Evolutionary conservation across 1,140 invertebrate genomes (phyloP), one percentile per base, ranked within the genome.

Genomic region (Wasmannia auropunctata): DNA sequence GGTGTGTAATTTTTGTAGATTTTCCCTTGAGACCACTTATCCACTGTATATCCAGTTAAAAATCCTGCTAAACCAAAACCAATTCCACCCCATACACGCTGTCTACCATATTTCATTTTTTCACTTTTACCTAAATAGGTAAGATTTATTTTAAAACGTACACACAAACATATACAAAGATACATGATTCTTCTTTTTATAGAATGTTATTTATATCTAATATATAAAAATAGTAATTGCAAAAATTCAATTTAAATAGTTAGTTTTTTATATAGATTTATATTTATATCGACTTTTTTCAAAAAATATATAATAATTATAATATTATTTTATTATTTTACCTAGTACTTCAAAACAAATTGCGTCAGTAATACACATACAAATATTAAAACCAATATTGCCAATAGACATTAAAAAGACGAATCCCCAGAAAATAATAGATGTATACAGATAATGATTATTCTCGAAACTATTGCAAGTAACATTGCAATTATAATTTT

Each of bases 261-360:
- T n/a, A n/a, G n/a, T n/a, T n/a, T 22, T 83, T 75, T 49, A 67
- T 67, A 28, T 40, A n/a, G n/a, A n/a, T n/a, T 19, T 54, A 54
- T 22, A 22, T 28, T 2, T 40, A 67, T 31, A 22, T 22, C 22
- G 14, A 43, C 14, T 7, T 43, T 43, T 22, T 43, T 40, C 7
- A 37, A 46, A 54, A 54, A 0, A 22, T 10, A 54, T 3, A 22
- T 22, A 54, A 54, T 22, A 54, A 58, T 28, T 58, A 74, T 49
- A 79, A 83, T 56, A 25, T 85, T 88, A 81, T n/a, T n/a, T n/a
- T 62, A 25, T 40, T 4, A 40, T 40, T 40, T 56, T 95, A 97
- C 97, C 97, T 62, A 98, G 95, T 51, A 98, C 95, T 94, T 98
- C 97, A 91, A 98, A 98, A 93, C 97, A 98, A 69, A 98, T 96